phyloP scores from a whole-genome alignment of 30 jellyfish, hydroid and myxozoan genomes.

The Pseudorhiza aurosa region DNA sequence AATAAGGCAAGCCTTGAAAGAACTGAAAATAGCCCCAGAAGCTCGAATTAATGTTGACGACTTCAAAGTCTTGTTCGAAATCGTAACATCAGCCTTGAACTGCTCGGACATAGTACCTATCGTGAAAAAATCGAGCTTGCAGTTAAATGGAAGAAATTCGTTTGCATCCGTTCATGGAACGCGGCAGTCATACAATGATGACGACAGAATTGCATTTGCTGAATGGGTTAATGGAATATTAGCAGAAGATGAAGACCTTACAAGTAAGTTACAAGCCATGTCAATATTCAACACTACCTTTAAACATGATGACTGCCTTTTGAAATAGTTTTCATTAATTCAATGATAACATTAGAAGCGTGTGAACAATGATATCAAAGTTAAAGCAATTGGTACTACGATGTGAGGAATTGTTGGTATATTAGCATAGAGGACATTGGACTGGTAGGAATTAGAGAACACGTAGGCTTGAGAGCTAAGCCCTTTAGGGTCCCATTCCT shows the following conservation, averaged over 20 bases:
- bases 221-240: conserved; percentile 58
- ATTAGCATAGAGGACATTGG: no score
- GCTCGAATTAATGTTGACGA: conserved; percentile 26
- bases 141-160: conserved; percentile 24
- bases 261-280: no score
- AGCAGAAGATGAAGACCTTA: conserved; percentile 25
- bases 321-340: no score
- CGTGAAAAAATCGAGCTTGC: conserved; percentile 11
- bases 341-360: no score
- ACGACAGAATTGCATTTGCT: conserved; percentile 61
- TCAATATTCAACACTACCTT: no score
- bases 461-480: no score
- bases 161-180: conserved; percentile 68
- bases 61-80: conserved; percentile 14
- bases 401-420: no score
- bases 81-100: not conserved
- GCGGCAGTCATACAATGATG: conserved; percentile 65
- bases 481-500: not conserved
- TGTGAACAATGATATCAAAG: no score
- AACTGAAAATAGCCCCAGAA: conserved; percentile 1
- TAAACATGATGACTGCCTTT: not conserved
- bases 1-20: conserved; percentile 34
- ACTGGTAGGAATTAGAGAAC: no score
- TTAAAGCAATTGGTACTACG: no score
- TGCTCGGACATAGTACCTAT: not conserved